Conservation (phyloP, 2,888 invertebrate species). For the Leistus spinibarbis region DNA sequence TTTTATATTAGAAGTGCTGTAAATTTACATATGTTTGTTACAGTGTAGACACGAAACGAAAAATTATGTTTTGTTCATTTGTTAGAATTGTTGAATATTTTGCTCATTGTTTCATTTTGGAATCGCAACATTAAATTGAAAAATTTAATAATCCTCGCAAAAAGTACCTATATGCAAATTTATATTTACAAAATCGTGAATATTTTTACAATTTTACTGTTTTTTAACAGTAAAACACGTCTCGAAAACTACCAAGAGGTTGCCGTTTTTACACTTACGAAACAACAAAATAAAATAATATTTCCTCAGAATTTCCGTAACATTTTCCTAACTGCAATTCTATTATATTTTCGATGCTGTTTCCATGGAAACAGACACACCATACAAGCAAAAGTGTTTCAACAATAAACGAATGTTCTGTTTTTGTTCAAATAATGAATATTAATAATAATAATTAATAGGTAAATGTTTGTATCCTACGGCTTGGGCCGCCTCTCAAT, state of each 20-base stretch:
- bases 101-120: slow-evolving; percentile 33
- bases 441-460: slow-evolving; percentile 61
- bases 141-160: slow-evolving; percentile 18
- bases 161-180: slow-evolving; percentile 38
- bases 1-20: too few species aligned
- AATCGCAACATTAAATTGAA: slow-evolving; percentile 26
- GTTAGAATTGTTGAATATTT: slow-evolving; percentile 40
- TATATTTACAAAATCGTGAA: slow-evolving; percentile 37
- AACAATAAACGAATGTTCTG: slow-evolving; percentile 52
- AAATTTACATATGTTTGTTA: too few species aligned
- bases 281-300: neutral
- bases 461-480: slow-evolving; percentile 62
- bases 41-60: too few species aligned
- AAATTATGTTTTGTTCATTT: slow-evolving; percentile 21
- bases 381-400: slow-evolving; percentile 44
- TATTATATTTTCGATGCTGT: neutral
- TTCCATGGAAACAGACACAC: slow-evolving; percentile 20
- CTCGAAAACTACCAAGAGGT: slow-evolving; percentile 7
- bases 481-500: slow-evolving; percentile 60
- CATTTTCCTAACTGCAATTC: neutral
- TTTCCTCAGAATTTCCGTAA: too few species aligned
- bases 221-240: slow-evolving; percentile 26
- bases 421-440: slow-evolving; percentile 55
- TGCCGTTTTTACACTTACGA: slow-evolving; percentile 21
- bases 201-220: slow-evolving; percentile 38